Conservation (phyloP, 2,113 vertebrate genomes). For the Oxyruncus cristatus region DNA sequence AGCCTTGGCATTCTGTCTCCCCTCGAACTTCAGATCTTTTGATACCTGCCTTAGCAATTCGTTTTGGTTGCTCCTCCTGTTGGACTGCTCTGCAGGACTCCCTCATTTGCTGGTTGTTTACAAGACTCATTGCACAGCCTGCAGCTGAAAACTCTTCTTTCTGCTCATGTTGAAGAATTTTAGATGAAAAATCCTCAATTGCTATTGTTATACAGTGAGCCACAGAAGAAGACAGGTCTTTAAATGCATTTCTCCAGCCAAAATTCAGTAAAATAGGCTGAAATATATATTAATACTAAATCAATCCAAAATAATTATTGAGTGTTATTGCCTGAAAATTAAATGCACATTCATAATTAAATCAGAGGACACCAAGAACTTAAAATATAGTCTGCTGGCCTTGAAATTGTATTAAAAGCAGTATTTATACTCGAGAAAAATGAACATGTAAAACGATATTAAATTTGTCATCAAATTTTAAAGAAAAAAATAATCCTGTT, state of each 20-base stretch:
- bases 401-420: slow-evolving; percentile 37
- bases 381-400: neutral
- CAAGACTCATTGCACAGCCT: slow-evolving; percentile 65
- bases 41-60: slow-evolving; percentile 86
- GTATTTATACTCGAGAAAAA: slow-evolving; percentile 30
- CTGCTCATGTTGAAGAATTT: slow-evolving; percentile 84
- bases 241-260: slow-evolving; percentile 89
- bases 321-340: slow-evolving; percentile 27
- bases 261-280: slow-evolving; percentile 82
- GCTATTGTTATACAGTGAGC: slow-evolving; percentile 83
- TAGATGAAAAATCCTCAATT: slow-evolving; percentile 82
- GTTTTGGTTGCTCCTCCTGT: slow-evolving; percentile 83
- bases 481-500: slow-evolving; percentile 9
- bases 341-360: neutral
- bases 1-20: slow-evolving; percentile 13
- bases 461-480: slow-evolving; percentile 13
- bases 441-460: neutral
- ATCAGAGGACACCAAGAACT: neutral
- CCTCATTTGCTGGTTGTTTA: slow-evolving; percentile 63
- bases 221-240: slow-evolving; percentile 81
- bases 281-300: slow-evolving; percentile 57
- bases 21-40: slow-evolving; percentile 49
- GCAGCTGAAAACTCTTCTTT: slow-evolving; percentile 64
- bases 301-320: neutral
- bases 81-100: slow-evolving; percentile 60